A percentile compares a stretch with the other conserved stretches of the same genome.
Conservation (phyloP, 2,113 vertebrate species). For the Halcyon malimbica region DNA sequence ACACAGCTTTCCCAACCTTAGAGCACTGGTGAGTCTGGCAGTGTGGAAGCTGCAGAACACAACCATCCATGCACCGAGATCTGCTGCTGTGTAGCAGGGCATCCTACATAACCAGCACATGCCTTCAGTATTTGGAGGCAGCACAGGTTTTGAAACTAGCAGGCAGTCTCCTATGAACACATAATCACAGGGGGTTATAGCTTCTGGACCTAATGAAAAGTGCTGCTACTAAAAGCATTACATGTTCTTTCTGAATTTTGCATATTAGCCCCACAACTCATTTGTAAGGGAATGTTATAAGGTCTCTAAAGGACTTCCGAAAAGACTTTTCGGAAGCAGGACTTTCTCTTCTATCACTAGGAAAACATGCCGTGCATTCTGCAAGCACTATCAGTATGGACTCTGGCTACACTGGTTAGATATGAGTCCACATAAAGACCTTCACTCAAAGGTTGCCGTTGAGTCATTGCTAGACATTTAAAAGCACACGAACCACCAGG, state of each 20-base stretch:
- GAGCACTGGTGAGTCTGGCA: neutral
- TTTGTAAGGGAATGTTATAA: neutral
- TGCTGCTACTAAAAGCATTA: slow-evolving; percentile 16
- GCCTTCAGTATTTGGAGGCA: neutral
- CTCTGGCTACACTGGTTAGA: neutral
- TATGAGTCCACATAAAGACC: neutral
- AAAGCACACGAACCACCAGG: neutral
- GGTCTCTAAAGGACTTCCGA: neutral
- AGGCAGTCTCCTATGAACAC: neutral
- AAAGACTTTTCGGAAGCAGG: slow-evolving; percentile 23
- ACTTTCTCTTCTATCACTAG: neutral
- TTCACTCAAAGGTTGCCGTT: slow-evolving; percentile 8
- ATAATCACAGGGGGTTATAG: neutral
- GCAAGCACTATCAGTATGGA: neutral
- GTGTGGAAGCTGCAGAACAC: neutral
- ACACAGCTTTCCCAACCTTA: neutral
- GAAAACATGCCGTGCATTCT: slow-evolving; percentile 29
- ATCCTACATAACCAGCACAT: neutral
- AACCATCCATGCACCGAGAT: neutral
- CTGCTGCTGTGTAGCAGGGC: neutral
- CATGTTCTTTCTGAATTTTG: neutral
- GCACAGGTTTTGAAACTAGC: neutral
- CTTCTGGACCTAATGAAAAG: slow-evolving; percentile 9
- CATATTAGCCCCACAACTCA: neutral
- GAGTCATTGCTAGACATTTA: neutral